Base-by-base conservation (phyloP, 2,113 vertebrate genomes). In the Xerus inauris region DNA sequence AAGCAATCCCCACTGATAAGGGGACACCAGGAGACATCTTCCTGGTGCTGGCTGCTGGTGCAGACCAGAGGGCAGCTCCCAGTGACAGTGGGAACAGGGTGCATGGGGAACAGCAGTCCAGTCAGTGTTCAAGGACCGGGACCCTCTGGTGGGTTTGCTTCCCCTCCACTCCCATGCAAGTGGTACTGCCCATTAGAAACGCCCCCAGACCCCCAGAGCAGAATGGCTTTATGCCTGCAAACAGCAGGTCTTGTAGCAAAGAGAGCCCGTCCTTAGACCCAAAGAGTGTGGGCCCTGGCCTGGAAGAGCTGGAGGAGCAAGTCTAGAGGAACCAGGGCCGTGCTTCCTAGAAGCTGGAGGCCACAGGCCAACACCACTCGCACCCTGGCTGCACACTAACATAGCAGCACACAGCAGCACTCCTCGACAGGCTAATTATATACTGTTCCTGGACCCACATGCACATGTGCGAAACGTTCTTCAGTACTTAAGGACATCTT, bases 241-340 rank as follows among this genome's bases (percentile, higher is more conserved):
- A 64, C 62, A 30, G 62, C 62, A 62, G 59, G 59, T 26, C 59
- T 62, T 54, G 51, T 54, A 19, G 59, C 59, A 30, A 1, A 28
- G 62, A 62, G 62, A 28, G 62, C 28, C 62, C 28, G 4, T 28
- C 13, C 64, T 30, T 65, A 11, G 9, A 12, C 64, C 64, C 30
- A 30, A 10, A 30, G 12, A 6, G 30, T 14, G 32, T 67, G 13
- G 32, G 32, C 19, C 40, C 5, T 2, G 51, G 26, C 40, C 79
- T 17, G 0, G 1, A 2, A 17, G 32, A 40, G 12, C 26, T 17
- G 0, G 1, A 1, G 24, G 32, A 38, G 12, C 8, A 3, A 69
- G 38, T 8, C 5, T 6, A 30, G 47, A 28, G 54, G 4, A 16
- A 32, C 13, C 30, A 30, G 69, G 4, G 24, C 28, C 3, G 8